phyloP scores from a whole-genome alignment of 2,797 vertebrate species.

The Amblyopsis hoosieri region DNA sequence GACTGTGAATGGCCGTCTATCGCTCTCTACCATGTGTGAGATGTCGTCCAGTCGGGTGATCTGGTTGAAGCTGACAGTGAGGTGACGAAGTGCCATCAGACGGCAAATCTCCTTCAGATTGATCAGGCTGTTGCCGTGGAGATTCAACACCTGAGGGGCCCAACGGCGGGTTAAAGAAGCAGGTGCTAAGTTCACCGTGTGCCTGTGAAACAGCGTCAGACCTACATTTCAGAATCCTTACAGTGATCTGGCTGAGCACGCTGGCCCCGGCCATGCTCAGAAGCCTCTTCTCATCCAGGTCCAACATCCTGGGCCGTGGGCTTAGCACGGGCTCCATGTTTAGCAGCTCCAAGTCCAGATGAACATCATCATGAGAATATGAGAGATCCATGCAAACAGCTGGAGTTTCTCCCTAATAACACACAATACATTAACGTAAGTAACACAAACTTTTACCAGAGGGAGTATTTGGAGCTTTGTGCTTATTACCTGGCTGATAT shows the following conservation, averaged over 20 bases:
- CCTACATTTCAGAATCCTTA: slow-evolving; percentile 55
- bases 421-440: slow-evolving; percentile 44
- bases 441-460: background rate
- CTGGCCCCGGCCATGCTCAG: slow-evolving; percentile 77
- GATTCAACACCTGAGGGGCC: slow-evolving; percentile 79
- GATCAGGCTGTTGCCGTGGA: slow-evolving; percentile 84
- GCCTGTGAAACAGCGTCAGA: slow-evolving; percentile 3
- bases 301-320: slow-evolving; percentile 73
- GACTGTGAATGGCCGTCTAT: background rate
- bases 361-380: slow-evolving; percentile 33
- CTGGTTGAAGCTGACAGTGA: slow-evolving; percentile 84
- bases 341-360: slow-evolving; percentile 72
- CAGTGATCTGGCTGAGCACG: slow-evolving; percentile 84
- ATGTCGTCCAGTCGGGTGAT: slow-evolving; percentile 83
- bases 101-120: slow-evolving; percentile 80
- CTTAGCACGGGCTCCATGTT: slow-evolving; percentile 80
- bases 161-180: slow-evolving; percentile 7
- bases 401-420: slow-evolving; percentile 25
- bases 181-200: background rate
- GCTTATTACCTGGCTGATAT: slow-evolving; percentile 72
- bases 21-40: slow-evolving; percentile 79
- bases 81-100: slow-evolving; percentile 75
- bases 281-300: slow-evolving; percentile 80
- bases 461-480: background rate
- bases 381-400: background rate